These are phyloP conservation scores for Decapterus maruadsi DNA, from an alignment of 2,797 vertebrate species.

Conservation along the genomic window DNA sequence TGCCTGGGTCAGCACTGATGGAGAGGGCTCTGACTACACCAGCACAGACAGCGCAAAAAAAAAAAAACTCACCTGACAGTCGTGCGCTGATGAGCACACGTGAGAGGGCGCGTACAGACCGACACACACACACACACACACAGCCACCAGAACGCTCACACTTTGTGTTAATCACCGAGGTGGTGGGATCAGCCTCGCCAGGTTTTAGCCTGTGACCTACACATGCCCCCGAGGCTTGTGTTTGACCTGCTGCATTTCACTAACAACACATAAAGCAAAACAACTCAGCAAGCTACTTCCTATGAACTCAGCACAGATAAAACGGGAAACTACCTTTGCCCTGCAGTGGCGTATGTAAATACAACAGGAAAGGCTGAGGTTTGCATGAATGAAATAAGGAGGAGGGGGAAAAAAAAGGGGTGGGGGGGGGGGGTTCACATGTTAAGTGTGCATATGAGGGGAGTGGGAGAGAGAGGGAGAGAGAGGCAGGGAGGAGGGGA, in stretches of 20 bases:
- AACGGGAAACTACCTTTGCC: conserved; percentile 70
- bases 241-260: conserved; percentile 78
- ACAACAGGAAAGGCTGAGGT: conserved; percentile 70
- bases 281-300: conserved; percentile 84
- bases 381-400: conserved; percentile 67
- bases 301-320: conserved; percentile 75
- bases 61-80: conserved; percentile 71
- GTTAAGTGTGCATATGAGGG: conserved; percentile 78
- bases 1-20: conserved; percentile 81
- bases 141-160: conserved; percentile 21
- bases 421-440: conserved; percentile 76
- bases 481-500: conserved; percentile 40
- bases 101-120: too few relatives aligned
- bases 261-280: conserved; percentile 80
- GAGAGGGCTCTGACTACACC: conserved; percentile 65
- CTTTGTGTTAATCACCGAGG: conserved; percentile 44
- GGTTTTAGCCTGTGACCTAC: conserved; percentile 67
- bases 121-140: not conserved
- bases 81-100: conserved; percentile 32
- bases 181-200: conserved; percentile 30
- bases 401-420: conserved; percentile 24
- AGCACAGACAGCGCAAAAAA: conserved; percentile 51
- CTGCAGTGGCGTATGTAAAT: conserved; percentile 76
- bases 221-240: conserved; percentile 66
- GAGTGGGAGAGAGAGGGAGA: conserved; percentile 41